Evolutionary conservation across 2,888 invertebrate genomes (phyloP), one percentile per base, ranked within the genome.

Genomic region (Melinaea menophilus): DNA sequence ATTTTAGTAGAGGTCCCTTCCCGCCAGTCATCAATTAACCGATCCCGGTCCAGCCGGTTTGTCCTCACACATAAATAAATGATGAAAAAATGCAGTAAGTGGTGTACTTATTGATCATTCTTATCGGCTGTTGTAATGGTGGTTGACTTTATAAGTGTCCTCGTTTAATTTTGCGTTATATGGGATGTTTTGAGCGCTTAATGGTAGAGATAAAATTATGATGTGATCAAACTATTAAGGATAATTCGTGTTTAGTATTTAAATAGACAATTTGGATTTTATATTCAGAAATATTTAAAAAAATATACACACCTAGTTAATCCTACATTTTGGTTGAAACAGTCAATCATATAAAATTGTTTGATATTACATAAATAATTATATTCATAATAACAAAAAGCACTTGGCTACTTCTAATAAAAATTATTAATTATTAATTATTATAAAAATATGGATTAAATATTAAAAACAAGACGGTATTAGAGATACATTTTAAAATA

Each of bases 1-100:
- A n/a, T 12, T 47, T 34, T 66, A 55, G 61, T 61, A 63, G 62
- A 65, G 64, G 62, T 55, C 66, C 69, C 70, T 73, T 74, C 73
- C 65, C 71, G 70, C 73, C 73, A 74, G 74, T 81, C 80, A 80
- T 80, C 79, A 80, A 80, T 81, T 81, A 81, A 70, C 58, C 69
- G 61, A 60, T 72, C 76, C 76, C 77, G 80, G 81, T 77, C 76
- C 75, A 71, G 71, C 65, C 61, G 65, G 69, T 63, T 69, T 56
- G 35, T 58, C 54, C 67, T 61, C 61, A 51, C 51, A 51, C 33
- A 59, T 48, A 60, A 47, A 65, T 66, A 61, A 63, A 69, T 59
- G 45, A 31, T 64, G 62, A 63, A 66, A 63, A 65, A 64, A 64
- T 64, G 66, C 48, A 58, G 63, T 66, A 63, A 66, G 58, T 63